phyloP scores from a whole-genome alignment of 1,140 invertebrate genomes.

The Cepaea nemoralis region DNA sequence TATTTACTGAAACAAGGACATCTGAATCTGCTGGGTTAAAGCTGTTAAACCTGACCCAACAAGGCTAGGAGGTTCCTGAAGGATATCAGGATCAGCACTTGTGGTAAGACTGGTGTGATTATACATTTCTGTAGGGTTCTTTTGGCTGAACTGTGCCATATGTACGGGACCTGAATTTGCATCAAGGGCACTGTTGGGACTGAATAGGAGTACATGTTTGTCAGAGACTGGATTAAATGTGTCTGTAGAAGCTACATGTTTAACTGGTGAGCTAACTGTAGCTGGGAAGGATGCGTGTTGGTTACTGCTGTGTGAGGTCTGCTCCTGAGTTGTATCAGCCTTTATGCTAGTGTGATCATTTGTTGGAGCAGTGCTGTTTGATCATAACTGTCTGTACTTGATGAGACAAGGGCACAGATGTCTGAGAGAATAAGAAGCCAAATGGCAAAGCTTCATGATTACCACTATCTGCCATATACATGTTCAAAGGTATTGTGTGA shows the following conservation, averaged over 20 bases:
- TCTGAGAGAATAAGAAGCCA: background rate
- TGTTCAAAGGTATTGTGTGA: slow-evolving; percentile 11
- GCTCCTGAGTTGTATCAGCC: background rate
- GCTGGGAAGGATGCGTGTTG: background rate
- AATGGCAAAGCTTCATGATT: slow-evolving; percentile 9
- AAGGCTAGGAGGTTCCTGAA: background rate
- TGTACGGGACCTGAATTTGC: background rate
- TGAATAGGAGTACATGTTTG: background rate
- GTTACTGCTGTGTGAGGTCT: background rate
- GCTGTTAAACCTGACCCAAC: background rate
- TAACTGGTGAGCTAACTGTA: background rate
- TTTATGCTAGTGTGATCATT: no score
- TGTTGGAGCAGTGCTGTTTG: background rate
- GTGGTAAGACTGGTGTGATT: background rate
- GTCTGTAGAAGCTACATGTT: background rate
- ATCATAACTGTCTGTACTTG: background rate
- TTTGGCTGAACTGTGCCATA: background rate
- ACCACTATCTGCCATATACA: background rate
- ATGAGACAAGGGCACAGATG: background rate
- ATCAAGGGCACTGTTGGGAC: background rate
- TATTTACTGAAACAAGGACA: slow-evolving; percentile 8
- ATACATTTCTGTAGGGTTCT: background rate
- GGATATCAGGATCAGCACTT: background rate
- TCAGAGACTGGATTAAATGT: background rate
- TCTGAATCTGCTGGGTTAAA: slow-evolving; percentile 6